phyloP scores from a whole-genome alignment of 2,113 vertebrate species.

The Micronisus gabar region DNA sequence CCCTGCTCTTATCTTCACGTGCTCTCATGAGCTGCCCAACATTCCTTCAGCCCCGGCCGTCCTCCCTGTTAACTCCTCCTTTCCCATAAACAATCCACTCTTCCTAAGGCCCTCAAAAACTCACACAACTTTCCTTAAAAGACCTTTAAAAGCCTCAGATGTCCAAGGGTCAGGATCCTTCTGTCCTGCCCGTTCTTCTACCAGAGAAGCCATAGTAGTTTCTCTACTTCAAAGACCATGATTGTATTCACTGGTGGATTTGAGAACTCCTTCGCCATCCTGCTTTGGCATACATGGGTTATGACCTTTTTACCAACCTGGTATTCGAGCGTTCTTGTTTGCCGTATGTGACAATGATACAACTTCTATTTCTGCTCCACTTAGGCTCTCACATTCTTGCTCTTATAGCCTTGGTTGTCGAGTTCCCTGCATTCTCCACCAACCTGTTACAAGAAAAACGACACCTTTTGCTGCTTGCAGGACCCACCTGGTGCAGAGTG shows the following conservation, averaged over 20 bases:
- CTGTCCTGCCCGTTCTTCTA: background rate
- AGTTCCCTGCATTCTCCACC: background rate
- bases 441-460: background rate
- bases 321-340: background rate
- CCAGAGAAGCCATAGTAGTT: background rate
- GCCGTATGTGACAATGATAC: conserved; percentile 19
- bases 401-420: background rate
- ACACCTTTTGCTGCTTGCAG: background rate
- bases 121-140: background rate
- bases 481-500: background rate
- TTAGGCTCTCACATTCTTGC: conserved; percentile 3
- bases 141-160: background rate
- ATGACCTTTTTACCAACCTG: conserved; percentile 48
- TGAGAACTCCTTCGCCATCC: background rate
- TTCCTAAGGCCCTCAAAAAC: background rate
- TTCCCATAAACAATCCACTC: background rate
- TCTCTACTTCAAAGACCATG: background rate
- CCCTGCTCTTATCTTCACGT: conserved; percentile 36
- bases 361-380: conserved; percentile 55
- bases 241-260: background rate
- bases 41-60: background rate
- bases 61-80: conserved; percentile 31
- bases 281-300: background rate
- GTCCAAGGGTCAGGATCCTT: background rate
- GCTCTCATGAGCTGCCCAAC: background rate